A percentile compares a stretch with the other conserved stretches of the same genome.
Conservation (phyloP, 2,797 vertebrate genomes). For the Sparidentex hasta region DNA sequence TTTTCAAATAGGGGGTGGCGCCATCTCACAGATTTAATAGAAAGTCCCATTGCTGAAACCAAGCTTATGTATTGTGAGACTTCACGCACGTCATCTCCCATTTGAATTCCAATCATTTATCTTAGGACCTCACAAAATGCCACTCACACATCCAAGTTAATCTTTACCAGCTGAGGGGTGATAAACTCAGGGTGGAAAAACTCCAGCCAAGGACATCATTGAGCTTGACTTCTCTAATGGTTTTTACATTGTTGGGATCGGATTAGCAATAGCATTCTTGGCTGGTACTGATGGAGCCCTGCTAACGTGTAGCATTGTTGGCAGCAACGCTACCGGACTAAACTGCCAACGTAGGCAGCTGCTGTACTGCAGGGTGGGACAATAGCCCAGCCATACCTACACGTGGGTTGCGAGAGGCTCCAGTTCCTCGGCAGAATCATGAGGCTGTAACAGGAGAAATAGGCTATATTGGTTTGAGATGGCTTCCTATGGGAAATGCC, state of each 20-base stretch:
- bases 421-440: constrained; percentile 76
- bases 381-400: constrained; percentile 68
- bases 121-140: constrained; percentile 72
- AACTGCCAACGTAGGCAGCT: constrained; percentile 71
- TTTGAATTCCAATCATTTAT: constrained; percentile 70
- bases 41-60: constrained; percentile 48
- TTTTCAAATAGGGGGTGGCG: constrained; percentile 20
- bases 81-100: constrained; percentile 31
- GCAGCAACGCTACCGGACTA: constrained; percentile 53
- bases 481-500: constrained; percentile 87
- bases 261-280: constrained; percentile 73
- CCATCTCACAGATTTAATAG: constrained; percentile 47
- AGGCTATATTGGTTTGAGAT: constrained; percentile 84
- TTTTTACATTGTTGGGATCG: constrained; percentile 77
- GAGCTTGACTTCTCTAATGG: constrained; percentile 77
- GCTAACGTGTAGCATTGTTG: constrained; percentile 77
- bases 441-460: constrained; percentile 84
- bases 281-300: constrained; percentile 62
- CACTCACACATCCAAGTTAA: constrained; percentile 71
- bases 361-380: constrained; percentile 60
- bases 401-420: constrained; percentile 60
- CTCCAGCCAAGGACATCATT: constrained; percentile 73
- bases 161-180: constrained; percentile 70
- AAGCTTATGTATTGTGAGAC: constrained; percentile 46
- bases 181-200: constrained; percentile 72